phyloP scores from a whole-genome alignment of 2,797 vertebrate species.

The Pseudomugil gertrudae region DNA sequence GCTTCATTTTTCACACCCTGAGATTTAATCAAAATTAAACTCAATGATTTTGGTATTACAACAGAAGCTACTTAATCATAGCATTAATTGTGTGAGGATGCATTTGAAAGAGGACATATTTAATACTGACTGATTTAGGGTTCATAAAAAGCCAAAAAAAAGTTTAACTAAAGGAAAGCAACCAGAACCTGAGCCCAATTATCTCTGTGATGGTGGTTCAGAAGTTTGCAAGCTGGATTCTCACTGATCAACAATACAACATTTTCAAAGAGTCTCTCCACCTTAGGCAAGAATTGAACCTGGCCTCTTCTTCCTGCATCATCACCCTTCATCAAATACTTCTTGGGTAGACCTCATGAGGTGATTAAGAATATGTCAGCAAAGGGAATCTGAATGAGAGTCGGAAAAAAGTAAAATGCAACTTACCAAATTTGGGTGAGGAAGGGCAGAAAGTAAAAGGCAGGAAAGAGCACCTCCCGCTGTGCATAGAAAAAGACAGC shows the following conservation, averaged over 20 bases:
- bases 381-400: conserved; percentile 55
- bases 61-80: not conserved
- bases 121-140: too few species aligned
- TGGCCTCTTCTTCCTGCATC: conserved; percentile 35
- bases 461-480: conserved; percentile 81
- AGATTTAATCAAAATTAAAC: not conserved
- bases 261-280: conserved; percentile 26
- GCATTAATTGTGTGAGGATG: not conserved
- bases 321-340: conserved; percentile 40
- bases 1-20: not conserved
- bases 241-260: conserved; percentile 20
- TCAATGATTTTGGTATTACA: not conserved
- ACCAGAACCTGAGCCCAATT: not conserved
- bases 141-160: not conserved
- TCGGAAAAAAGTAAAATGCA: conserved; percentile 49
- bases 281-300: conserved; percentile 44
- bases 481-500: conserved; percentile 88
- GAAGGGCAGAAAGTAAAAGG: conserved; percentile 66
- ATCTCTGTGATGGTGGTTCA: conserved; percentile 7
- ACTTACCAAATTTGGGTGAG: conserved; percentile 65
- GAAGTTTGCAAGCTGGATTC: conserved; percentile 38
- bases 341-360: conserved; percentile 40
- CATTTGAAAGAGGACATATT: not conserved
- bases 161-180: not conserved
- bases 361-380: conserved; percentile 68